Evolutionary conservation across 2,797 vertebrate species (phyloP), one percentile per base, ranked within the genome.

Genomic region (Premnoplex brunnescens): DNA sequence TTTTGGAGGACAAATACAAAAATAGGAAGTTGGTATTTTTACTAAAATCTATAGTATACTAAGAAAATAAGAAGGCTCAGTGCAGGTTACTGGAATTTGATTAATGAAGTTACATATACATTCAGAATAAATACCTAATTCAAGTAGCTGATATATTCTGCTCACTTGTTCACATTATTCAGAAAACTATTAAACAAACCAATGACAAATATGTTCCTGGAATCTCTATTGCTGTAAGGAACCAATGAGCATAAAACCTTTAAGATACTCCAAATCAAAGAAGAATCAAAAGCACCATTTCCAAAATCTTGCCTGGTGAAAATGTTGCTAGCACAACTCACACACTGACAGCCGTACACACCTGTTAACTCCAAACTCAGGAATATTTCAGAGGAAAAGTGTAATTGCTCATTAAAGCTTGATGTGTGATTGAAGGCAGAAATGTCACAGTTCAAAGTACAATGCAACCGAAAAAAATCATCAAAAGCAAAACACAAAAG

Each of bases 111-210:
- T 62, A 34, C 14, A 69, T 19, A 85, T 30, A 66, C 37, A 59
- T 92, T 78, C n/a, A 48, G 32, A 88, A 55, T 43, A 94, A 91
- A 67, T 85, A 34, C 36, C 44, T 72, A 58, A 82, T 86, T 92
- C 34, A 90, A 64, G 34, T 26, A 68, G 23, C 34, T 86, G 43
- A 55, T 60, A 37, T 10, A 76, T 74, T 21, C 48, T 66, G 37
- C 43, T 96, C 44, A 34, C 14, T 88, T 44, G 72, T 49, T 22
- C 28, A 49, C 5, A 21, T 73, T 66, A 63, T 44, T 91, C 68
- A 78, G 41, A 67, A 87, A 90, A 77, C 12, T 48, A 34, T 80
- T 52, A 74, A 85, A 36, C 7, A 85, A 90, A 43, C 4, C 8
- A 69, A 34, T 1, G 5, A 26, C 41, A 84, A 71, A 69, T 60